These are phyloP conservation scores for Dicentrarchus labrax DNA, from an alignment of 2,113 vertebrate genomes.

Conservation along the genomic window DNA sequence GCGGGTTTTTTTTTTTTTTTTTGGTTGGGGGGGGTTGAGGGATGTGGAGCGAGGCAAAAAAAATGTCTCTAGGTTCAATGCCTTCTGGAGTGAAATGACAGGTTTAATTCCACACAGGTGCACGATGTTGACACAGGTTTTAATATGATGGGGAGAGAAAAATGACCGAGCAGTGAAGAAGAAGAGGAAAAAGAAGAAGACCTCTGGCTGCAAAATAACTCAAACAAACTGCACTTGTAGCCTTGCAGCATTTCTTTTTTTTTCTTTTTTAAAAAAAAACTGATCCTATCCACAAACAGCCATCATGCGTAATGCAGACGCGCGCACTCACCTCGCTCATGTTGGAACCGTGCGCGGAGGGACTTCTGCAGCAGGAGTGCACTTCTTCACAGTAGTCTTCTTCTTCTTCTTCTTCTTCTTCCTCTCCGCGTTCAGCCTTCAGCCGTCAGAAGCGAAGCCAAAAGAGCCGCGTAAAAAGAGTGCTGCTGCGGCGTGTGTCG, in stretches of 20 bases:
- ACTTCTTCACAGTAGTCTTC: constrained; percentile 43
- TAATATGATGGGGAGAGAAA: not conserved
- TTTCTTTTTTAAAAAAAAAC: too few species aligned
- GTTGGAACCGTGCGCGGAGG: constrained; percentile 54
- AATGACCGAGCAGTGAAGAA: too few species aligned
- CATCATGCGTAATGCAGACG: not conserved
- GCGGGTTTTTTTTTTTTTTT: constrained; percentile 37
- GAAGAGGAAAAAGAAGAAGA: too few species aligned
- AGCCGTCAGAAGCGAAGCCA: not conserved
- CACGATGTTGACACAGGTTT: not conserved
- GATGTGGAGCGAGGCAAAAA: not conserved
- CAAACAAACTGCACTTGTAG: constrained; percentile 26
- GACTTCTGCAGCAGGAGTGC: constrained; percentile 67
- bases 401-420: constrained; percentile 1
- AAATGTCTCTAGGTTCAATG: not conserved
- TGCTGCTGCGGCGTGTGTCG: constrained; percentile 1
- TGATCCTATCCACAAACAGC: too few species aligned
- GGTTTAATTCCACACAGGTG: constrained; percentile 39
- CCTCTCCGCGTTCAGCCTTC: constrained; percentile 6
- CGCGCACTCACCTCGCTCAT: constrained; percentile 84
- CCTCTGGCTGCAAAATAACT: constrained; percentile 17
- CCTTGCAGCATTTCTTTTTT: too few species aligned
- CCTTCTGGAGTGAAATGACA: constrained; percentile 1
- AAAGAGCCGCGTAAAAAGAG: not conserved
- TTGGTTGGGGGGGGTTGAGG: not conserved